These are phyloP conservation scores for Hemicordylus capensis DNA, from an alignment of 2,113 vertebrate species.

Conservation along the genomic window DNA sequence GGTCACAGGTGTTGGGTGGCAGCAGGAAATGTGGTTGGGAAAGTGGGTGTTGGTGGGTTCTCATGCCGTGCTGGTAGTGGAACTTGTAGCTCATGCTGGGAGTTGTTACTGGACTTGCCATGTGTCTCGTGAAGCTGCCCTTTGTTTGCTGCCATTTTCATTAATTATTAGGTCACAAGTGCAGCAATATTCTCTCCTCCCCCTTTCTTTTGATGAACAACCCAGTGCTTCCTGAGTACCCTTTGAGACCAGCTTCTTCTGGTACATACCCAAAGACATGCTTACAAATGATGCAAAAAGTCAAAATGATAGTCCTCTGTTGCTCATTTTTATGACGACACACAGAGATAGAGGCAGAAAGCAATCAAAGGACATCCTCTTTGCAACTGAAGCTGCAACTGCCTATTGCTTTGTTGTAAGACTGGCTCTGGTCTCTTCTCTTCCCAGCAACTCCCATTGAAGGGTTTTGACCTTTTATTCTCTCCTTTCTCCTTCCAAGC, in stretches of 20 bases:
- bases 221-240: not conserved
- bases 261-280: not conserved
- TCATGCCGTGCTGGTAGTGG: too few species aligned
- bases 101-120: too few species aligned
- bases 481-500: not conserved
- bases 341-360: not conserved
- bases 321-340: not conserved
- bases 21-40: too few species aligned
- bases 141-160: not conserved
- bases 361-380: not conserved
- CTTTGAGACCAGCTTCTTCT: not conserved
- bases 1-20: too few species aligned
- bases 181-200: too few species aligned
- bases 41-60: too few species aligned
- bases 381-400: not conserved
- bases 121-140: too few species aligned
- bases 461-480: not conserved
- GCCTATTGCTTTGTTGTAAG: not conserved
- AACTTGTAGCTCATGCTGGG: too few species aligned
- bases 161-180: not conserved
- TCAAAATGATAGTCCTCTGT: not conserved
- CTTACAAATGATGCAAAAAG: not conserved
- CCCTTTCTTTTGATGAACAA: not conserved
- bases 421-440: not conserved
- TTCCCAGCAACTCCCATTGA: not conserved